Percentiles rank a stretch among this genome's conserved stretches.
Conservation (phyloP, 1,140 invertebrate genomes). For the Orchesella cincta region DNA sequence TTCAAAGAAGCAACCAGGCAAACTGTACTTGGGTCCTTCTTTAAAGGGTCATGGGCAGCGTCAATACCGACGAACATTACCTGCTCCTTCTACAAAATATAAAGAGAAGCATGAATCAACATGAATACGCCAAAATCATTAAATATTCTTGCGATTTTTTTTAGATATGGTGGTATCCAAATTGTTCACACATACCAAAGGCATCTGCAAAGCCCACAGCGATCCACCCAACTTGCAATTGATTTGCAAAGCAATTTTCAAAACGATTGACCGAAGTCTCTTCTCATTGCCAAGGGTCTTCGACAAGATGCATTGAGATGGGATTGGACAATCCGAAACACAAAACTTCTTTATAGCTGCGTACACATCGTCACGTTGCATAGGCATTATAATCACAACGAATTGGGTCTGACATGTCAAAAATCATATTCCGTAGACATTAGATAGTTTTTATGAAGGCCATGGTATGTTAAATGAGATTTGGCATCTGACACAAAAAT, state of each 20-base stretch:
- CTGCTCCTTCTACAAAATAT: conserved; percentile 55
- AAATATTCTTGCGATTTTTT: not conserved
- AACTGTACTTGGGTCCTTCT: conserved; percentile 61
- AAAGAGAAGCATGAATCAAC: not conserved
- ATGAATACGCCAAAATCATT: not conserved
- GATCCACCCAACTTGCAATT: conserved; percentile 94
- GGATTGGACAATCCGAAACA: conserved; percentile 73
- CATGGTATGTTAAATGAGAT: not conserved
- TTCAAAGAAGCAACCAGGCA: conserved; percentile 83
- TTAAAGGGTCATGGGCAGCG: conserved; percentile 72
- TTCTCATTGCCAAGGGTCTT: conserved; percentile 70
- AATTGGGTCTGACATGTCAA: conserved; percentile 62
- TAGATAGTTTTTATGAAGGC: not conserved
- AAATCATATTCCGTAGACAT: not conserved
- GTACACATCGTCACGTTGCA: conserved; percentile 81
- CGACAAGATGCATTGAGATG: conserved; percentile 69
- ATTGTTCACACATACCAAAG: conserved; percentile 66
- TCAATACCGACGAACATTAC: conserved; percentile 92
- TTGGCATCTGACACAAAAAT: not conserved
- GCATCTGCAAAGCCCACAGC: conserved; percentile 81
- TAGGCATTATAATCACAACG: conserved; percentile 77
- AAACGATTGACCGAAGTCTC: conserved; percentile 74
- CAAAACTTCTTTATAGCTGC: conserved; percentile 84
- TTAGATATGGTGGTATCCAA: too few species aligned
- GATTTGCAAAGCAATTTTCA: conserved; percentile 91